A percentile compares a stretch with the other conserved stretches of the same genome.
Conservation (phyloP, 2,797 vertebrate species). For the Ambastaia sidthimunki region DNA sequence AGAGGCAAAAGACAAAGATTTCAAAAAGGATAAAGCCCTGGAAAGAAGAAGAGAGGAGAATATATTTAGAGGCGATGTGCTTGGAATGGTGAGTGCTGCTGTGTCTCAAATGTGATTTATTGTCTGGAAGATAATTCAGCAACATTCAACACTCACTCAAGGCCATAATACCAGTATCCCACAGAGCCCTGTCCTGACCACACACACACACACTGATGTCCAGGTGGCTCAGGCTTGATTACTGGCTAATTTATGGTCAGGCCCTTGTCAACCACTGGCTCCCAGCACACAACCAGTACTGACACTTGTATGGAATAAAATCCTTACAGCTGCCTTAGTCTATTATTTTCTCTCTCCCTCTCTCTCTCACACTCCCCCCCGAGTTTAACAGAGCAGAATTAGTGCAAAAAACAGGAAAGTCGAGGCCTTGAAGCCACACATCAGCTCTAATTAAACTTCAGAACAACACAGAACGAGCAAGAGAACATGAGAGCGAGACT, state of each 20-base stretch:
- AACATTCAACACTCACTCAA: slow-evolving; percentile 60
- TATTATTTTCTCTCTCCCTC: slow-evolving; percentile 44
- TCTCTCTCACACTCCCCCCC: background rate
- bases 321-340: slow-evolving; percentile 56
- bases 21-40: slow-evolving; percentile 3
- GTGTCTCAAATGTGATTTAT: slow-evolving; percentile 57
- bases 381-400: slow-evolving; percentile 32
- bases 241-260: slow-evolving; percentile 64
- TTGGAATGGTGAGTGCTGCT: slow-evolving; percentile 23
- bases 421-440: slow-evolving; percentile 35
- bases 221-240: slow-evolving; percentile 60
- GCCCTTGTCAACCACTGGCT: slow-evolving; percentile 59
- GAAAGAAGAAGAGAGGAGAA: background rate
- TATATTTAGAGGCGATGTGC: slow-evolving; percentile 33
- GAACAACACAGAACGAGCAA: background rate
- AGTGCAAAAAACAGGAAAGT: slow-evolving; percentile 38
- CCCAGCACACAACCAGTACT: slow-evolving; percentile 60
- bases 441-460: slow-evolving; percentile 42
- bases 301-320: slow-evolving; percentile 61
- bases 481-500: background rate
- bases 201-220: slow-evolving; percentile 45
- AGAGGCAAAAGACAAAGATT: background rate
- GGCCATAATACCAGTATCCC: slow-evolving; percentile 55
- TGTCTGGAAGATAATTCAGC: slow-evolving; percentile 55
- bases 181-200: slow-evolving; percentile 23